These are phyloP conservation scores for Thymelicus lineola DNA, from an alignment of 2,888 invertebrate genomes.

Conservation along the genomic window DNA sequence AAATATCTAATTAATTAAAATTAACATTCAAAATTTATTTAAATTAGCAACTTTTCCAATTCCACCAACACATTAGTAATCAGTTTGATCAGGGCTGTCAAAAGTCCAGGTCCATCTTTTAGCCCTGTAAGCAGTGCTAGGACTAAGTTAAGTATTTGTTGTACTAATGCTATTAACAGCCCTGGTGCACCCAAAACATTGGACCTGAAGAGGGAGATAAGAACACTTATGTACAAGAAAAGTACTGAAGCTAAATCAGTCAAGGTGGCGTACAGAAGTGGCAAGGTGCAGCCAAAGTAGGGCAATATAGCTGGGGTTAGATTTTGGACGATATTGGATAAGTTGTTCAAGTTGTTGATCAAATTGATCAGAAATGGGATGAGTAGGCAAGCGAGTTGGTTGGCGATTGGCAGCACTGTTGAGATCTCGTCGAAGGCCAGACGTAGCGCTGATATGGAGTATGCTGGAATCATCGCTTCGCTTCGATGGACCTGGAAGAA, in stretches of 20 bases:
- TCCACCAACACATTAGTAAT: conserved; percentile 71
- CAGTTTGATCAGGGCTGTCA: conserved; percentile 68
- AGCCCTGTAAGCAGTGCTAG: conserved; percentile 68
- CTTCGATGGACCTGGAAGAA: conserved; percentile 59
- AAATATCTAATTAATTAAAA: conserved; percentile 15
- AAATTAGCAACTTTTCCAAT: conserved; percentile 68
- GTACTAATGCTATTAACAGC: conserved; percentile 62
- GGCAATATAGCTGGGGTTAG: conserved; percentile 74
- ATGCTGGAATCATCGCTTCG: conserved; percentile 76
- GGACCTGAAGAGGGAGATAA: conserved; percentile 74
- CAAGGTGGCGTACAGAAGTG: conserved; percentile 71
- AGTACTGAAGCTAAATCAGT: conserved; percentile 76
- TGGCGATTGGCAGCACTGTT: conserved; percentile 69
- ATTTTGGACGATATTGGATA: conserved; percentile 78
- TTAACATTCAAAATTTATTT: conserved; percentile 24
- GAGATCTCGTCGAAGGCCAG: conserved; percentile 77
- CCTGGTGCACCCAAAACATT: conserved; percentile 75
- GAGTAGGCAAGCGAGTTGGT: conserved; percentile 71
- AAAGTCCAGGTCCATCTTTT: conserved; percentile 65
- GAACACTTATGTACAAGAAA: conserved; percentile 73
- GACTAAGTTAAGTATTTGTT: conserved; percentile 68
- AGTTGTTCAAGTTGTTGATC: conserved; percentile 75
- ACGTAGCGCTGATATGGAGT: conserved; percentile 72
- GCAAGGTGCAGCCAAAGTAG: conserved; percentile 76
- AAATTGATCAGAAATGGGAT: conserved; percentile 75